Evolutionary conservation across 1,140 invertebrate species (phyloP).

Genomic region (Cotesia chilonis): DNA sequence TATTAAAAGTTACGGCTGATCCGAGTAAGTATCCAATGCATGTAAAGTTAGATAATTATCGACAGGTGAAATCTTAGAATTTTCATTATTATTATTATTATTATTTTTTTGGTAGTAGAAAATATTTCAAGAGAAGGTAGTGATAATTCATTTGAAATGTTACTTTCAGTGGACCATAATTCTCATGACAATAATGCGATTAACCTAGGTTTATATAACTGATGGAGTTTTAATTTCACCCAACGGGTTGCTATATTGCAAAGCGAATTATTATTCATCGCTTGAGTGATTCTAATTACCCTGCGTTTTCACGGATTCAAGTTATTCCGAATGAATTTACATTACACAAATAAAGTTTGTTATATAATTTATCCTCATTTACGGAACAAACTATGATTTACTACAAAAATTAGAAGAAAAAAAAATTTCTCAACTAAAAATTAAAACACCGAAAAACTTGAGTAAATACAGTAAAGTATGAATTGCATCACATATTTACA

Average conservation of each 20-base stretch:
- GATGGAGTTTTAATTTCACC: not conserved
- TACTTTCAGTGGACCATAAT: not conserved
- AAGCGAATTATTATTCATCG: not conserved
- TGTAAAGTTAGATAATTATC: too few relatives aligned
- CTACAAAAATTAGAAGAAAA: too few relatives aligned
- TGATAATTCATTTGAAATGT: conserved; percentile 1
- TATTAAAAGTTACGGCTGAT: too few relatives aligned
- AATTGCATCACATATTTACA: too few relatives aligned
- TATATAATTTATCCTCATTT: not conserved
- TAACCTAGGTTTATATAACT: conserved; percentile 1
- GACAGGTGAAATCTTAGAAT: too few relatives aligned
- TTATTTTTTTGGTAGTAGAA: too few relatives aligned
- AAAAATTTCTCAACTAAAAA: too few relatives aligned
- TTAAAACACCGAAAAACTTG: too few relatives aligned
- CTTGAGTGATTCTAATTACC: conserved; percentile 12
- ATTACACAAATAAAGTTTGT: not conserved
- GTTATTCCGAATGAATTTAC: not conserved
- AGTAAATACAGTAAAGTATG: too few relatives aligned
- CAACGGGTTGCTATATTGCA: not conserved
- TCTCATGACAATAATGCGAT: not conserved
- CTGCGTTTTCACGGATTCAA: not conserved
- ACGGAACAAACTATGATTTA: not conserved
- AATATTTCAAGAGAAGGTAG: not conserved
- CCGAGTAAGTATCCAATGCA: too few relatives aligned
- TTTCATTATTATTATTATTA: too few relatives aligned